Evolutionary conservation across 2,113 vertebrate genomes (phyloP), one percentile per base, ranked within the genome.

Genomic region (Neodon shergylaensis): DNA sequence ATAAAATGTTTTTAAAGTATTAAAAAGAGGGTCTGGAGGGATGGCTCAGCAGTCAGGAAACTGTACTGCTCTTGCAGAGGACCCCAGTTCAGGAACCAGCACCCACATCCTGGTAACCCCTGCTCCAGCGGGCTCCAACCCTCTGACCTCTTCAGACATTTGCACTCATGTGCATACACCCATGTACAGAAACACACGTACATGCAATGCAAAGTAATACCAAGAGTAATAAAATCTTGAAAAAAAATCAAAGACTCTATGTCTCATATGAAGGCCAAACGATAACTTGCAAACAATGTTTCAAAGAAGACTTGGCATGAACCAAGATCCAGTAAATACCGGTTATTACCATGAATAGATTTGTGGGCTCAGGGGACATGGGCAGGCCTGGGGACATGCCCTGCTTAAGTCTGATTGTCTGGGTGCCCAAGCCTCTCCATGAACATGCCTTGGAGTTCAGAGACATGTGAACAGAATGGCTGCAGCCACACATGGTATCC

Each of bases 391-490:
- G 42, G 66, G 54, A 63, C n/a, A 5, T 42, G 81, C 12, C 81
- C 9, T 39, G 86, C 65, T 26, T 83, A 5, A 14, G 31, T 19
- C 39, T 81, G 42, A 16, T 36, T 21, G 26, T 61, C 68, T 13
- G 4, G 39, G 19, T 52, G 31, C 47, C 31, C 36, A 17, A 33
- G 8, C 44, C 61, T 58, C 8, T 33, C 3, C 28, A 11, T 63
- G 36, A 66, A 11, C 11, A 0, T 76, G 7, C 8, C 73, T 88
- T n/a, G 61, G 61, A 68, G 63, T 26, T 84, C 28, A 28, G 31
- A 49, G 42, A 3, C 1, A 16, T 2, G 14, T 44, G 24, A 28
- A 36, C 39, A 22, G 4, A 28, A 3, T 5, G 0, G 19, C 14
- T 21, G 5, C 3, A 47, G 21, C 33, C 2, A 9, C 9, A 1